These are phyloP conservation scores for Stigmatopora argus DNA, from an alignment of 2,113 vertebrate species.

Conservation along the genomic window DNA sequence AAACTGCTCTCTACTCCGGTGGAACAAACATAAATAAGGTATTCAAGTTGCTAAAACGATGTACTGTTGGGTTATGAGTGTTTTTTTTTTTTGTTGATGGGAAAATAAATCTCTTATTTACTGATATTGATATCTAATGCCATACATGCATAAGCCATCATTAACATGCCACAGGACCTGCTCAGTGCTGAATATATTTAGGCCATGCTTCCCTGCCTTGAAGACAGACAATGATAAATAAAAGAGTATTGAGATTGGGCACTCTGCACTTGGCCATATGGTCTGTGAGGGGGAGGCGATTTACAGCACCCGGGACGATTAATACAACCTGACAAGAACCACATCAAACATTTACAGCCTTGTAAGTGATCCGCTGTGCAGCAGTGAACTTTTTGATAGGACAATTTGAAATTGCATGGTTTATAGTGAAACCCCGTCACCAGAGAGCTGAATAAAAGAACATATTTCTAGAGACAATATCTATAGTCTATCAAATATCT, in stretches of 20 bases:
- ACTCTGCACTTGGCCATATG: constrained; percentile 11
- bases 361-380: constrained; percentile 49
- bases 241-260: constrained; percentile 30
- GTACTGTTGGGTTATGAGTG: neutral
- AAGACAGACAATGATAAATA: constrained; percentile 38
- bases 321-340: constrained; percentile 51
- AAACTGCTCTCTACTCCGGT: neutral
- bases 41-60: neutral
- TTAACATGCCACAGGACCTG: neutral
- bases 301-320: constrained; percentile 25
- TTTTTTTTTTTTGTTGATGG: neutral
- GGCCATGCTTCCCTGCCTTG: constrained; percentile 2
- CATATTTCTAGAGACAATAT: neutral
- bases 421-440: constrained; percentile 29
- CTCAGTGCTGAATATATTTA: constrained; percentile 7
- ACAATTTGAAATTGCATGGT: constrained; percentile 55
- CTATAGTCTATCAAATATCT: neutral
- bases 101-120: neutral
- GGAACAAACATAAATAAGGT: neutral
- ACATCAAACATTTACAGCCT: constrained; percentile 51
- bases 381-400: constrained; percentile 42
- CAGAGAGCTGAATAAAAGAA: neutral
- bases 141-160: neutral
- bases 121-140: neutral
- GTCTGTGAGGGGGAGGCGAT: constrained; percentile 14